phyloP scores from a whole-genome alignment of 1,140 invertebrate species.

The Planococcus citri region DNA sequence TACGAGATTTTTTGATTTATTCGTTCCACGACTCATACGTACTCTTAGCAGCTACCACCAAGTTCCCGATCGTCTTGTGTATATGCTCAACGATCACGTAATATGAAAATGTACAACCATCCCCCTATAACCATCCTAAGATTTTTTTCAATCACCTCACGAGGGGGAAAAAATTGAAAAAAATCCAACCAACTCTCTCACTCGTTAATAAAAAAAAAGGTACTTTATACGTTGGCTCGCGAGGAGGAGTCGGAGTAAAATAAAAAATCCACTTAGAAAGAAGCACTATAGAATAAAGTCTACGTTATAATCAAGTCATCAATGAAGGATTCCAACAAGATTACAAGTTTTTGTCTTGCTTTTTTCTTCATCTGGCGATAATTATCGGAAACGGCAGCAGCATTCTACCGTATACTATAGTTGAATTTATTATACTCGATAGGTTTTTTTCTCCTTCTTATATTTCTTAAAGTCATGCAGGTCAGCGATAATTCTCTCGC shows the following conservation, averaged over 20 bases:
- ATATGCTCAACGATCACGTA: too few relatives aligned
- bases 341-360: conserved; percentile 13
- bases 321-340: conserved; percentile 16
- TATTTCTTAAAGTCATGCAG: conserved; percentile 12
- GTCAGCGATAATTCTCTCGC: conserved; percentile 12
- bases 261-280: conserved; percentile 10
- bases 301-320: conserved; percentile 19
- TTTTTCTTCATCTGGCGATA: conserved; percentile 1
- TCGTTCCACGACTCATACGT: too few relatives aligned
- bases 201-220: too few relatives aligned
- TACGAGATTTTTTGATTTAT: too few relatives aligned
- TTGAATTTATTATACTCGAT: conserved; percentile 11
- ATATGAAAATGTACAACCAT: too few relatives aligned
- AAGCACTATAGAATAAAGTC: background rate
- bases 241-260: background rate
- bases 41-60: too few relatives aligned
- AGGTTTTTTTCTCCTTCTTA: conserved; percentile 2
- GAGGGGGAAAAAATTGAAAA: too few relatives aligned
- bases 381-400: conserved; percentile 15
- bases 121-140: too few relatives aligned
- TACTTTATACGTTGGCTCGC: background rate
- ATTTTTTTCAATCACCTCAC: too few relatives aligned
- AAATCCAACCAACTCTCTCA: too few relatives aligned
- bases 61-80: too few relatives aligned
- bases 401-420: background rate